A percentile compares a stretch with the other conserved stretches of the same genome.
Conservation (phyloP, 2,888 invertebrate species). For the Cephus nigrinus region DNA sequence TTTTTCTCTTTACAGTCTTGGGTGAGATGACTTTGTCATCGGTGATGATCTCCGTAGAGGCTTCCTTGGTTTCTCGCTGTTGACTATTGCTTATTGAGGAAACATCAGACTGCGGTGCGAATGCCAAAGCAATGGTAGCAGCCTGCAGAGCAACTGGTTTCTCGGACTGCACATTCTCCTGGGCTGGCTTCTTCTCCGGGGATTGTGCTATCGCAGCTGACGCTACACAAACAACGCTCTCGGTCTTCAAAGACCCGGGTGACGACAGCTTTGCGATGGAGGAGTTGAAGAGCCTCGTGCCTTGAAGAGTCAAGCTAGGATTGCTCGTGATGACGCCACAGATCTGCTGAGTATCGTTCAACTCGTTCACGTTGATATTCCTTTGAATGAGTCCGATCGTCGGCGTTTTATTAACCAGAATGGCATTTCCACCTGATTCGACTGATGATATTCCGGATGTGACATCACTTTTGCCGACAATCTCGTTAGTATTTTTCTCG, state of each 20-base stretch:
- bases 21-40: constrained; percentile 53
- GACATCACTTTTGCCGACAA: neutral
- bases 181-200: constrained; percentile 43
- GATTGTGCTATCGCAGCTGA: constrained; percentile 36
- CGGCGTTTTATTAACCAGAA: constrained; percentile 53
- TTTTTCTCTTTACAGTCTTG: constrained; percentile 59
- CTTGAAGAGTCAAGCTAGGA: constrained; percentile 53
- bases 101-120: constrained; percentile 47
- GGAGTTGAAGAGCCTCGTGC: constrained; percentile 58
- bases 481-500: constrained; percentile 16
- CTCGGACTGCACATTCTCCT: constrained; percentile 40
- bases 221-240: constrained; percentile 54
- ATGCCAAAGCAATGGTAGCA: constrained; percentile 56
- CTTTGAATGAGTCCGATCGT: constrained; percentile 53
- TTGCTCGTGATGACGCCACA: constrained; percentile 63
- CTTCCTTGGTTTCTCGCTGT: constrained; percentile 49
- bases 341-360: constrained; percentile 51
- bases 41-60: constrained; percentile 40
- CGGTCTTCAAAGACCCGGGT: constrained; percentile 43
- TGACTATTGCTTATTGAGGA: constrained; percentile 41
- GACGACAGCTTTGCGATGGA: constrained; percentile 51
- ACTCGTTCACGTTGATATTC: constrained; percentile 44
- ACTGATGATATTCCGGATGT: constrained; percentile 9
- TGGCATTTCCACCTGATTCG: constrained; percentile 38
- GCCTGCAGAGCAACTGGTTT: constrained; percentile 47